Percentiles rank a stretch among this genome's conserved stretches.
Evolutionary conservation across 1,140 invertebrate genomes (phyloP).

Genomic region (Drosophila mayri): DNA sequence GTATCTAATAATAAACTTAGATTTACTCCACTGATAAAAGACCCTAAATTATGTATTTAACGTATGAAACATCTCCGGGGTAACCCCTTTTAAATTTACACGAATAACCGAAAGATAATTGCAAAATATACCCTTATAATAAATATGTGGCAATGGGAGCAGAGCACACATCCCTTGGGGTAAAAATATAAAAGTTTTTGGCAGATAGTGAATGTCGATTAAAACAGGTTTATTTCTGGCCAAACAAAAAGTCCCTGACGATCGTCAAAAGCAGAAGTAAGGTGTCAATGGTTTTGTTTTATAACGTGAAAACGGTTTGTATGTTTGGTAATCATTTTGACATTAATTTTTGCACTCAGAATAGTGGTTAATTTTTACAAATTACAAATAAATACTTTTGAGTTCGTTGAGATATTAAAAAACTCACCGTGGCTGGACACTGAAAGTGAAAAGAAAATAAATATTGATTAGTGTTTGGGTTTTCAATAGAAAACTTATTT

Average conservation of each 20-base stretch:
- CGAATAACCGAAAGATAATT: slow-evolving; percentile 37
- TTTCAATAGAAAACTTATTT: background rate
- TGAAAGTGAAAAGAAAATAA: slow-evolving; percentile 48
- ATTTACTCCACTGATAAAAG: background rate
- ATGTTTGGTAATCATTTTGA: slow-evolving; percentile 23
- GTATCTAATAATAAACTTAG: background rate
- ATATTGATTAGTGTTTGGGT: background rate
- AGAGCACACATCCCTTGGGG: slow-evolving; percentile 4
- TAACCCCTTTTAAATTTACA: slow-evolving; percentile 21
- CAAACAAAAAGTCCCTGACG: slow-evolving; percentile 27
- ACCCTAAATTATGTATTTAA: slow-evolving; percentile 2
- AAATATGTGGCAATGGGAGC: slow-evolving; percentile 34
- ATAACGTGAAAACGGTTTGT: slow-evolving; percentile 45
- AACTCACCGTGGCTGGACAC: slow-evolving; percentile 78
- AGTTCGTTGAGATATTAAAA: background rate
- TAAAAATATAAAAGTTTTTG: slow-evolving; percentile 9
- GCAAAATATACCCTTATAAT: slow-evolving; percentile 39
- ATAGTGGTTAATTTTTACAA: slow-evolving; percentile 4
- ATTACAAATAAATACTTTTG: background rate
- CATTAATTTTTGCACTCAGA: slow-evolving; percentile 1
- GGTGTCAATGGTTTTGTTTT: slow-evolving; percentile 49
- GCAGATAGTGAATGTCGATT: slow-evolving; percentile 34
- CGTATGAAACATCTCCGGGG: slow-evolving; percentile 9
- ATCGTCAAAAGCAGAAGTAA: slow-evolving; percentile 10
- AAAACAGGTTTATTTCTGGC: slow-evolving; percentile 32